A percentile compares a stretch with the other conserved stretches of the same genome.
These are phyloP conservation scores for Prosapia bicincta DNA, from an alignment of 2,888 invertebrate genomes.

Conservation along the genomic window DNA sequence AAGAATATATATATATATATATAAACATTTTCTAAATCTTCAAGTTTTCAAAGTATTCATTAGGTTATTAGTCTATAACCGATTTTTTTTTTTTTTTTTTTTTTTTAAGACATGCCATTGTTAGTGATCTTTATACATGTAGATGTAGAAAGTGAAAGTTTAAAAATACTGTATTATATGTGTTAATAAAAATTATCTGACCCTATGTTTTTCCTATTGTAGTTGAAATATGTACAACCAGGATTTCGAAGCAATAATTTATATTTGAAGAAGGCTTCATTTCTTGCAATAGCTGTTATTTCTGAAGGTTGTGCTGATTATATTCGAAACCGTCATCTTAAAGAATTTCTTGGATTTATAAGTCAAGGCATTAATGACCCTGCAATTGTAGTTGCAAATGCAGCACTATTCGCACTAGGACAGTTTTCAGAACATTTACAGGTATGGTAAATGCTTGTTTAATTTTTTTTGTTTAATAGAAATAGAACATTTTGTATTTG, in stretches of 20 bases:
- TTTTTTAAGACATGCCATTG: too few species aligned
- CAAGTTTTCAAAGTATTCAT: too few species aligned
- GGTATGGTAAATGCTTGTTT: constrained; percentile 45
- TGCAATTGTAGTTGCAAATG: constrained; percentile 62
- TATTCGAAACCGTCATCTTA: constrained; percentile 66
- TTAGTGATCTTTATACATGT: too few species aligned
- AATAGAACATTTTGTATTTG: too few species aligned
- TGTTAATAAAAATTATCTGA: not conserved
- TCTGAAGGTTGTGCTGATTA: constrained; percentile 77
- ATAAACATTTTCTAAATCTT: too few species aligned
- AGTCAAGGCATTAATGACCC: constrained; percentile 65
- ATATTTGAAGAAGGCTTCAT: constrained; percentile 66
- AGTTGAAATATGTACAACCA: constrained; percentile 59
- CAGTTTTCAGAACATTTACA: constrained; percentile 78
- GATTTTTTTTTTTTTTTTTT: too few species aligned
- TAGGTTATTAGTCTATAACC: too few species aligned
- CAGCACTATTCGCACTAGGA: constrained; percentile 74
- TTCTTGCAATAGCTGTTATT: constrained; percentile 67
- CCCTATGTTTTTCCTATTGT: constrained; percentile 31
- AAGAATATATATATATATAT: too few species aligned
- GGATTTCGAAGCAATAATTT: constrained; percentile 59
- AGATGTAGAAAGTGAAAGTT: too few species aligned
- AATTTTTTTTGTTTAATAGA: too few species aligned
- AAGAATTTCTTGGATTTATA: constrained; percentile 64
- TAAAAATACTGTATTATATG: not conserved